phyloP scores from a whole-genome alignment of 2,113 vertebrate genomes.

The Pelvicachromis taeniatus region DNA sequence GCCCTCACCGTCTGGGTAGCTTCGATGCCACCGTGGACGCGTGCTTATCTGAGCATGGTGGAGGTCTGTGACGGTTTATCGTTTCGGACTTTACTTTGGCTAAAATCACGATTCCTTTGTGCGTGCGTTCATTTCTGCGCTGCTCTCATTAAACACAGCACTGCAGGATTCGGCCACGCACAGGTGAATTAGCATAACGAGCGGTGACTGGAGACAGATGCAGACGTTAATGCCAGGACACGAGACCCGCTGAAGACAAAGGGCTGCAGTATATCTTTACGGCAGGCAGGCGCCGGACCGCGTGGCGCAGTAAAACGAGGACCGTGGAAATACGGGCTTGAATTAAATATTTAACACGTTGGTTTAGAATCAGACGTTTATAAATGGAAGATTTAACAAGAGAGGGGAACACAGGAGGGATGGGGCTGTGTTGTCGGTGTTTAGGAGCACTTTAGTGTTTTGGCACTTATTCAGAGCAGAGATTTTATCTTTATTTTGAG shows the following conservation, averaged over 20 bases:
- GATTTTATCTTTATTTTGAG: neutral
- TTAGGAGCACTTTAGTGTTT: neutral
- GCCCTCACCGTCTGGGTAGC: neutral
- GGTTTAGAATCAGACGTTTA: neutral
- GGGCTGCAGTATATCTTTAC: neutral
- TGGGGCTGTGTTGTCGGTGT: neutral
- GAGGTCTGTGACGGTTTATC: neutral
- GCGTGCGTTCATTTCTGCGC: neutral
- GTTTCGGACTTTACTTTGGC: neutral
- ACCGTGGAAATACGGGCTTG: neutral
- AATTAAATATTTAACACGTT: neutral
- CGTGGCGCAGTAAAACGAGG: neutral
- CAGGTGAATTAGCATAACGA: neutral
- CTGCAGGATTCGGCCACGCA: neutral
- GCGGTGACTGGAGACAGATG: neutral
- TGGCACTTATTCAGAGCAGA: neutral
- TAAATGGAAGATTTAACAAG: neutral
- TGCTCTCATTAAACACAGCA: neutral
- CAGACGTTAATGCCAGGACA: neutral
- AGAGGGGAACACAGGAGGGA: neutral
- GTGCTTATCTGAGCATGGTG: neutral
- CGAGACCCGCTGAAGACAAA: neutral
- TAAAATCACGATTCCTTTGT: neutral
- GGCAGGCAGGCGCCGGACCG: neutral
- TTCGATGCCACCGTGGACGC: neutral